Evolutionary conservation across 2,888 invertebrate species (phyloP).

Genomic region (Tachina fera): DNA sequence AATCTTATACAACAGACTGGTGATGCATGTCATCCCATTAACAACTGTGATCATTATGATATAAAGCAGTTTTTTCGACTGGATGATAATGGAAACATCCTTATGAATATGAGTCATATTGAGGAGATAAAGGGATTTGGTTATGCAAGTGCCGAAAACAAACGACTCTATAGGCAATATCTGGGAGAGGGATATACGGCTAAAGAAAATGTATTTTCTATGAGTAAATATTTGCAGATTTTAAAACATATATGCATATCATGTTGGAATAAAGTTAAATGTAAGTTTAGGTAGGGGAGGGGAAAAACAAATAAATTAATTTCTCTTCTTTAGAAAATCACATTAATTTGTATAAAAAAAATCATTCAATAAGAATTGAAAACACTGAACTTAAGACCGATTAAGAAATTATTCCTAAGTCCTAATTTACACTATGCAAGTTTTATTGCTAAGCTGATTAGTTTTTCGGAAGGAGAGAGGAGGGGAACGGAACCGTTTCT

Average conservation of each 20-base stretch:
- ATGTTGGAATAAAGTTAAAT: conserved; percentile 76
- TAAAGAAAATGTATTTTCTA: conserved; percentile 75
- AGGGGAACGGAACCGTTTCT: too few species aligned
- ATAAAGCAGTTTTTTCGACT: conserved; percentile 82
- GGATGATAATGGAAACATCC: conserved; percentile 82
- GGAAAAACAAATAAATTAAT: not conserved
- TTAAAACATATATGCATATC: conserved; percentile 75
- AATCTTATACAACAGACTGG: conserved; percentile 68
- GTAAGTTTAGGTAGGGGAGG: conserved; percentile 76
- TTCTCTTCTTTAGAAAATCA: too few species aligned
- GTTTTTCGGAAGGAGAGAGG: too few species aligned
- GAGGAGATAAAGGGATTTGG: conserved; percentile 79
- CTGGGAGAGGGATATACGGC: conserved; percentile 76
- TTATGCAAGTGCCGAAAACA: conserved; percentile 74
- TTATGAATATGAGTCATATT: conserved; percentile 80
- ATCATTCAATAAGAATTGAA: too few species aligned
- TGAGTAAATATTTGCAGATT: conserved; percentile 71
- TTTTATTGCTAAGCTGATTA: too few species aligned
- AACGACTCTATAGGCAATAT: conserved; percentile 76
- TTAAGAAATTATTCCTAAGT: too few species aligned
- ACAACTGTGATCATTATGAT: conserved; percentile 80
- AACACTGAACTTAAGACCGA: too few species aligned
- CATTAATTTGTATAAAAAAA: too few species aligned
- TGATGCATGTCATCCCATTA: conserved; percentile 74
- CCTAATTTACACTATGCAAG: too few species aligned